phyloP scores from a whole-genome alignment of 2,888 invertebrate species.

The Deroplatys truncata region DNA sequence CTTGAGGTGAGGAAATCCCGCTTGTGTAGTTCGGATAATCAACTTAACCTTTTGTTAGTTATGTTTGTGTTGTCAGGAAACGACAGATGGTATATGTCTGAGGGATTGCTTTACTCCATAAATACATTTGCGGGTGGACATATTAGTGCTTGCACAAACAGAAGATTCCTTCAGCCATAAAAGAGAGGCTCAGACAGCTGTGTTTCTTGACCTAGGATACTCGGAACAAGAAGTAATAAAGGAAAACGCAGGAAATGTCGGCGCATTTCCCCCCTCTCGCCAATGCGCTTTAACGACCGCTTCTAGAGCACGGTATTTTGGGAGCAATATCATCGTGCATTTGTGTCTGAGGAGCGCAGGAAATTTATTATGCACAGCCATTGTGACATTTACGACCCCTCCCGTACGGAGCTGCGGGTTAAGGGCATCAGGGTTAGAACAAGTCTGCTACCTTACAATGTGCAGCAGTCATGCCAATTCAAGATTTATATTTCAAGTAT shows the following conservation, averaged over 20 bases:
- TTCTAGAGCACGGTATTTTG: not conserved
- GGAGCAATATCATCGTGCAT: not conserved
- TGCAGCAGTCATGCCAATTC: too few relatives aligned
- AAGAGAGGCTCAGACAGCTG: not conserved
- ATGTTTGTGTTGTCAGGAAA: not conserved
- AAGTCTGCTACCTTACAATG: not conserved
- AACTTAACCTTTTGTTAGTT: not conserved
- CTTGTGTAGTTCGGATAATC: too few relatives aligned
- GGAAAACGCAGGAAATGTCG: not conserved
- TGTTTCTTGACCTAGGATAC: not conserved
- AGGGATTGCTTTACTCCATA: not conserved
- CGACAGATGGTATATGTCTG: not conserved
- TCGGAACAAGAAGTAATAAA: not conserved
- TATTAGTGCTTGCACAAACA: not conserved
- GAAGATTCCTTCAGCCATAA: not conserved
- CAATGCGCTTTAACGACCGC: not conserved
- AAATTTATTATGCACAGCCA: not conserved
- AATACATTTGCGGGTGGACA: not conserved
- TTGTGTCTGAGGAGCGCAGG: not conserved
- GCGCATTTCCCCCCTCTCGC: not conserved
- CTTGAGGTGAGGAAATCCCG: too few relatives aligned
- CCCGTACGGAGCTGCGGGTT: not conserved
- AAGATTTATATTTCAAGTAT: too few relatives aligned
- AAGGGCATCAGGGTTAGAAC: not conserved
- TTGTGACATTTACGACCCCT: not conserved